Evolutionary conservation across 2,888 invertebrate species (phyloP).

Genomic region (Brachypalpus laphriformis): DNA sequence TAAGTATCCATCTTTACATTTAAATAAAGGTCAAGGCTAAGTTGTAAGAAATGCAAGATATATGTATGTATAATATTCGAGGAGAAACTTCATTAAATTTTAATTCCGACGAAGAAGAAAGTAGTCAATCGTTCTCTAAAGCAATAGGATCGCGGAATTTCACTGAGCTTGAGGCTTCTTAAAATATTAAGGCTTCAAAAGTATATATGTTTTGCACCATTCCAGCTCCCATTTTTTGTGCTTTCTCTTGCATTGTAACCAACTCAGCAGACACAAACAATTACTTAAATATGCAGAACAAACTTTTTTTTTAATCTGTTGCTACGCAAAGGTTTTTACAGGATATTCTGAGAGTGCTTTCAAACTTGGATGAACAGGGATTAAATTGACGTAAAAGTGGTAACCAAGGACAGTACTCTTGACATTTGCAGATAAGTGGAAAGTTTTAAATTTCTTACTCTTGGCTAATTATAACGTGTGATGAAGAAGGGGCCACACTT

Average conservation of each 20-base stretch:
- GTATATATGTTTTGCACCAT: neutral
- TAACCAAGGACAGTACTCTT: slow-evolving; percentile 1
- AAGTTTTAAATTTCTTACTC: neutral
- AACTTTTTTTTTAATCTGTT: neutral
- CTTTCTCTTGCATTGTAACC: neutral
- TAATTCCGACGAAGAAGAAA: neutral
- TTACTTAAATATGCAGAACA: slow-evolving; percentile 14
- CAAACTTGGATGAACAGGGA: neutral
- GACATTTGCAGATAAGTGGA: neutral
- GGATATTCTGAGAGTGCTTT: neutral
- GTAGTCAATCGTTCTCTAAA: neutral
- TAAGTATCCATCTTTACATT: neutral
- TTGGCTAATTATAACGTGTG: neutral
- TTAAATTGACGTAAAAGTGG: neutral
- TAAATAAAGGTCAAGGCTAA: slow-evolving; percentile 43
- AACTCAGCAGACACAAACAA: slow-evolving; percentile 8
- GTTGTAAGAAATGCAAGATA: neutral
- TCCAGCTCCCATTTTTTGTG: neutral
- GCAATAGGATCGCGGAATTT: neutral
- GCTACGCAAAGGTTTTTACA: neutral
- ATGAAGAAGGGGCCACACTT: too few relatives aligned
- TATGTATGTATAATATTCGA: slow-evolving; percentile 1
- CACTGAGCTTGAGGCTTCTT: neutral
- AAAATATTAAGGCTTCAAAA: neutral
- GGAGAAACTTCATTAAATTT: neutral